Percentiles rank a stretch among this genome's conserved stretches.
Conservation (phyloP, 2,797 vertebrate genomes). For the Alosa sapidissima region DNA sequence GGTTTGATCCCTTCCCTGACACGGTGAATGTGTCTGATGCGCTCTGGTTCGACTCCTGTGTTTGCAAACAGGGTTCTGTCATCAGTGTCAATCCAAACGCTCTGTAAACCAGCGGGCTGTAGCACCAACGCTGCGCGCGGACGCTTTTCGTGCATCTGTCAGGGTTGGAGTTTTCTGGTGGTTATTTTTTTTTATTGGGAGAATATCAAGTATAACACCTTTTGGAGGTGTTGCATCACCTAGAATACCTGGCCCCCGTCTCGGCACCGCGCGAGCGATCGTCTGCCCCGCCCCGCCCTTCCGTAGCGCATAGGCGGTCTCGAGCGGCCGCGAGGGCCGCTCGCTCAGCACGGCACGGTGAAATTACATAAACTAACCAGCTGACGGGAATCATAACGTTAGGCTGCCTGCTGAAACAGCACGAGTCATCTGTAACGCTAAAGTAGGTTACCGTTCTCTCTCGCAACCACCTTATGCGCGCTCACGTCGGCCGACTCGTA, state of each 20-base stretch:
- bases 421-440: not conserved
- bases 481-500: not conserved
- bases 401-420: not conserved
- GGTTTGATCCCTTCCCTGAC: not conserved
- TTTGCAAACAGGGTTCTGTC: not conserved
- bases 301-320: not conserved
- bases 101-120: no score
- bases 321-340: not conserved
- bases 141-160: not conserved
- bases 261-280: conserved; percentile 53
- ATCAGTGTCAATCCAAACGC: not conserved
- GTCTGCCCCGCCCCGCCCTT: conserved; percentile 74
- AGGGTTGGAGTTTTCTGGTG: not conserved
- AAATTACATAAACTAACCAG: conserved; percentile 5
- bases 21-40: no score
- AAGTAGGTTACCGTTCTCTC: not conserved
- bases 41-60: no score
- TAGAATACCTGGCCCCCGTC: conserved; percentile 76
- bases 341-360: not conserved
- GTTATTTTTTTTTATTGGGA: not conserved
- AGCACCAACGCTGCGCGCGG: no score
- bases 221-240: conserved; percentile 80
- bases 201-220: conserved; percentile 56
- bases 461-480: not conserved
- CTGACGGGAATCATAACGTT: not conserved